Conservation (phyloP, 2,888 invertebrate species). For the Neoitamus cyanurus region DNA sequence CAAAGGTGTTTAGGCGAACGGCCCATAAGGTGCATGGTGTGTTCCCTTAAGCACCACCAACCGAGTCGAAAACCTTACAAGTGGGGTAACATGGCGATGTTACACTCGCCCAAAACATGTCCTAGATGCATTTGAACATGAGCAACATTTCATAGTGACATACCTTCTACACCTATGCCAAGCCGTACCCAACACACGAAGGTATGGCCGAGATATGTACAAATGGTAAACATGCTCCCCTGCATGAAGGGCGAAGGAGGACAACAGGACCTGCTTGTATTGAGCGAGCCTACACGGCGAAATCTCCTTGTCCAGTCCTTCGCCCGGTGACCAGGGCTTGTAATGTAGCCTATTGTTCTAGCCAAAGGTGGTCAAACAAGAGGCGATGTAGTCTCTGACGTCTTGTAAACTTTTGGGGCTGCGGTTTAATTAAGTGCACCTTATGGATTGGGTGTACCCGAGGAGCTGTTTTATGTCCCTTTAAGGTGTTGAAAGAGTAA, state of each 20-base stretch:
- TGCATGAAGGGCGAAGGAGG: background rate
- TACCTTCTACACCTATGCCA: constrained; percentile 44
- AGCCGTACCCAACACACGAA: background rate
- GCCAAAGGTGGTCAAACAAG: constrained; percentile 54
- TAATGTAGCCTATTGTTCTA: constrained; percentile 38
- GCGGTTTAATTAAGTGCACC: constrained; percentile 55
- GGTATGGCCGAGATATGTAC: constrained; percentile 38
- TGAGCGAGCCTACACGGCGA: constrained; percentile 29
- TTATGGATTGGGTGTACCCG: constrained; percentile 55
- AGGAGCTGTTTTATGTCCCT: constrained; percentile 50
- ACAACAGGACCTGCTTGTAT: constrained; percentile 31
- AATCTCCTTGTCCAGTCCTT: constrained; percentile 46
- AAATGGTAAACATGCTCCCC: constrained; percentile 26
- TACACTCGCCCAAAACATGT: constrained; percentile 48
- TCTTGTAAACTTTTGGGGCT: constrained; percentile 51
- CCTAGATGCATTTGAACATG: constrained; percentile 46
- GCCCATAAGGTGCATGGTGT: constrained; percentile 38
- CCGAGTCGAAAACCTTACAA: constrained; percentile 36
- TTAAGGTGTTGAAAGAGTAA: constrained; percentile 37
- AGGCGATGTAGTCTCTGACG: constrained; percentile 43
- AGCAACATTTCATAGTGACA: constrained; percentile 48
- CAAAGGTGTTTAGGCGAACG: constrained; percentile 51
- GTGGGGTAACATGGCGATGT: constrained; percentile 37
- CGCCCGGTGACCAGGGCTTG: constrained; percentile 1
- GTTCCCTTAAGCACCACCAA: constrained; percentile 36